phyloP scores from a whole-genome alignment of 2,797 vertebrate genomes.

The Centroberyx gerrardi region DNA sequence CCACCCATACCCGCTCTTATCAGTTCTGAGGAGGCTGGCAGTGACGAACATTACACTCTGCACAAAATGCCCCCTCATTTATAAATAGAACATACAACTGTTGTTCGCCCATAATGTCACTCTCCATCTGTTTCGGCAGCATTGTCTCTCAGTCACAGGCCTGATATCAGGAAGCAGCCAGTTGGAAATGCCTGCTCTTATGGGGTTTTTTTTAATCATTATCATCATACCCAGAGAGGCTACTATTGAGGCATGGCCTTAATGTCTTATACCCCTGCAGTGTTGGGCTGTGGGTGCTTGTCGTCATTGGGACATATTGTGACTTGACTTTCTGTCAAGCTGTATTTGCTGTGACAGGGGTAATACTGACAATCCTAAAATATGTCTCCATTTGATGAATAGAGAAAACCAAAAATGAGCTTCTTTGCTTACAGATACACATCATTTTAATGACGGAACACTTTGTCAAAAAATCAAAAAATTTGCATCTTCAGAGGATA shows the following conservation, averaged over 20 bases:
- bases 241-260: conserved; percentile 10
- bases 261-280: not conserved
- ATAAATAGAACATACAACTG: conserved; percentile 45
- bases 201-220: conserved; percentile 5
- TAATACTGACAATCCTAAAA: not conserved
- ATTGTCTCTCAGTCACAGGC: conserved; percentile 28
- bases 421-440: no score
- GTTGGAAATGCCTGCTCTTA: conserved; percentile 42
- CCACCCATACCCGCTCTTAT: conserved; percentile 6
- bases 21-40: not conserved
- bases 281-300: not conserved
- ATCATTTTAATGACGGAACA: no score
- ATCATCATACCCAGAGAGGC: not conserved
- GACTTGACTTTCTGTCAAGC: not conserved
- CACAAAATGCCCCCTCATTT: conserved; percentile 28
- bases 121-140: conserved; percentile 41
- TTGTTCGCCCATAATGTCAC: conserved; percentile 35
- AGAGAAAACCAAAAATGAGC: no score
- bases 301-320: not conserved
- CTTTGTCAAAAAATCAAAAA: no score
- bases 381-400: not conserved
- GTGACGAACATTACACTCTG: conserved; percentile 25
- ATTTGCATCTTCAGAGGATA: no score
- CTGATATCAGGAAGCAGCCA: conserved; percentile 28
- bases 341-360: conserved; percentile 10